Base-by-base conservation (phyloP, 2,797 vertebrate genomes). In the Mormyrus proboscirostris region DNA sequence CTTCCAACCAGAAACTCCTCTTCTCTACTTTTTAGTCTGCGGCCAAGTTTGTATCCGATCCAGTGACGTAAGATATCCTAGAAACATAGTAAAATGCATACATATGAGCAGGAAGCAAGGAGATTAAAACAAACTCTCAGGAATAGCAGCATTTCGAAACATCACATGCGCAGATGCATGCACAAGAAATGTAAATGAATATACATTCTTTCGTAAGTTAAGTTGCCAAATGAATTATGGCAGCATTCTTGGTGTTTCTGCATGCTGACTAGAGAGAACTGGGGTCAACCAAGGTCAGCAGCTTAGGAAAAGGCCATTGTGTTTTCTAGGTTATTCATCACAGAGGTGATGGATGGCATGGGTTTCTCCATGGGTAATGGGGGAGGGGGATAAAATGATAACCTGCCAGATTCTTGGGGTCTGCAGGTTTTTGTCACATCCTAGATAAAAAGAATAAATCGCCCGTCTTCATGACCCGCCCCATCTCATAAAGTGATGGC, bases 41-140 rank as follows among this genome's bases (percentile, higher is more conserved):
- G 88, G 88, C 53, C 62, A 91, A 73, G 83, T 90, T 83, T 83
- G 84, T 90, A 89, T 94, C 87, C 91, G 82, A 84, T 90, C 88
- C 50, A 38, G 87, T 25, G 90, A 87, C 88, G 62, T 89, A 19
- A 87, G 47, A 89, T 6, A 55, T 62, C 4, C 1, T 49, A 88
- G 62, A 90, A 86, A 65, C 73, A 89, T 8, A 88, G 62, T 22
- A 19, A 57, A 69, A 47, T 19, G 82, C 41, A 29, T 14, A 41
- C 29, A 87, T 19, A 51, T 86, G 50, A 53, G 16, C 47, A 53
- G 83, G 10, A 53, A 16, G 84, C 14, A 55, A 14, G 29, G 50
- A 53, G 50, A n/a, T 82, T 47, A 82, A 51, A n/a, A 85, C 29
- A 12, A 50, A 25, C 83, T 50, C 22, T 50, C 49, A 4, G 9